Evolutionary conservation across 2,888 invertebrate genomes (phyloP).

Genomic region (Kuschelorhynchus macadamiae): DNA sequence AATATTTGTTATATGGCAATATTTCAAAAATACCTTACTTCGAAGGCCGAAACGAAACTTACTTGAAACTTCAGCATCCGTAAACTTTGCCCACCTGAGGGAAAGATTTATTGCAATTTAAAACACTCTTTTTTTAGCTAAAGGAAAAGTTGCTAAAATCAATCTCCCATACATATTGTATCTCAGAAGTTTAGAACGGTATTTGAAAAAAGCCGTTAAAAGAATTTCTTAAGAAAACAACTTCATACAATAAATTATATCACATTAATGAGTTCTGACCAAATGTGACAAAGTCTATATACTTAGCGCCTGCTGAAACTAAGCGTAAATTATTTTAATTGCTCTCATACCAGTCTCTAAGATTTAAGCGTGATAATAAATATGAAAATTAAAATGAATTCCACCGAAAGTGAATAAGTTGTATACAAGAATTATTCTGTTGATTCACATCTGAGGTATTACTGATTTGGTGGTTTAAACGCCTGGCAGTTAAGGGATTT

Average conservation of each 20-base stretch:
- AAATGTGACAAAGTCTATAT: no score
- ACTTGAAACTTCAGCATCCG: constrained; percentile 65
- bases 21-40: constrained; percentile 66
- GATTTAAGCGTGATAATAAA: no score
- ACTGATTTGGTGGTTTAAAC: no score
- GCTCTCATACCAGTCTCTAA: no score
- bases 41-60: constrained; percentile 64
- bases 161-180: constrained; percentile 50
- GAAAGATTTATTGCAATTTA: constrained; percentile 65
- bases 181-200: constrained; percentile 31
- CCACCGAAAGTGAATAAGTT: no score
- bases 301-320: no score
- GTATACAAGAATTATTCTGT: no score
- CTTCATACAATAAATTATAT: neutral
- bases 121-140: constrained; percentile 55
- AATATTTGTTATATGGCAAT: constrained; percentile 61
- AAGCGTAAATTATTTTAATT: no score
- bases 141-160: constrained; percentile 39
- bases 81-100: constrained; percentile 62
- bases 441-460: no score
- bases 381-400: no score
- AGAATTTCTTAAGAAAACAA: neutral
- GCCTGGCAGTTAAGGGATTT: no score
- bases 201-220: constrained; percentile 3
- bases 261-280: no score